Evolutionary conservation across 2,113 vertebrate species (phyloP), one percentile per base, ranked within the genome.

Genomic region (Megaleporinus macrocephalus): DNA sequence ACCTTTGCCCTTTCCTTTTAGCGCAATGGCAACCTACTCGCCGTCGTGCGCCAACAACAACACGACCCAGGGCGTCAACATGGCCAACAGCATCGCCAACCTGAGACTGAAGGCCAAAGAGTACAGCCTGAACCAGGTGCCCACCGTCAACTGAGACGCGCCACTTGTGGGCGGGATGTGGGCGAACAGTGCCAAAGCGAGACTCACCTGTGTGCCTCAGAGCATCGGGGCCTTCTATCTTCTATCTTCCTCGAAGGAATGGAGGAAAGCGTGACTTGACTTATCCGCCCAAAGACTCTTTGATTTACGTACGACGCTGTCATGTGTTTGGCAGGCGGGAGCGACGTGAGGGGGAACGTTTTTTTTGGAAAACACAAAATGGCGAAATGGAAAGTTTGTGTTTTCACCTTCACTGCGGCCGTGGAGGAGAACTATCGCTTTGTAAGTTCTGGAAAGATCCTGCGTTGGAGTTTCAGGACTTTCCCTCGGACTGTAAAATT

Each of bases 61-160:
- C 91, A 93, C 95, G 0, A 91, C 93, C 0, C 96, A 96, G 93
- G 96, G 96, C 78, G 94, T 96, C 94, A 96, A 95, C 86, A 97
- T 97, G 96, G 96, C 95, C 89, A 96, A 95, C 93, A 97, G 96
- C 91, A 96, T 97, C 92, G 96, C 96, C 90, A 96, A 96, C 94
- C 95, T 97, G 93, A 96, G 96, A 93, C 95, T 96, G 90, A 97
- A 97, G 92, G 96, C 96, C 93, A 97, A 97, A 92, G 96, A 97
- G 88, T 96, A 96, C 93, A 96, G 96, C 95, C 95, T 97, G 94
- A 96, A 95, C 91, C 96, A 96, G 88, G 95, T 96, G 91, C 95
- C 96, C 80, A 97, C 96, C 83, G 96, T 97, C 91, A 96, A 96
- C 94, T 97, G 94, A 95, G 26, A 26, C 13, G 5, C 5, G 53